Base-by-base conservation (phyloP, 2,888 invertebrate genomes). In the Bruchidius siliquastri region DNA sequence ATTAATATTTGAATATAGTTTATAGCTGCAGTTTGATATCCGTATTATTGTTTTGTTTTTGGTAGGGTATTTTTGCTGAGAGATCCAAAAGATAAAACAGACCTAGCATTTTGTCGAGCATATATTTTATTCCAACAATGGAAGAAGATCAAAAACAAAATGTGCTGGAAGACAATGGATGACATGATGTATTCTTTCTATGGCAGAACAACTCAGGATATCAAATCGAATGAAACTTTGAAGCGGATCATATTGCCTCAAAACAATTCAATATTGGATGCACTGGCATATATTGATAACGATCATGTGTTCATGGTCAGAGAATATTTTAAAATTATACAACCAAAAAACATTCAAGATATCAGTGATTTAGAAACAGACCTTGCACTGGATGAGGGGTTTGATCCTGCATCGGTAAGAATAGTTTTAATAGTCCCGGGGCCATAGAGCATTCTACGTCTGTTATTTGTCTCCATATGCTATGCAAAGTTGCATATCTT, bases 41-140 rank as follows among this genome's bases (percentile, higher is more conserved):
- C 67, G 10, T 21, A 22, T 21, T 71, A 70, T 67, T 68, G 10
- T 69, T 13, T 22, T 21, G 68, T 72, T 71, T 77, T 72, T 80
- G 78, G 22, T 68, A 83, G 83, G 69, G 79, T 80, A 72, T 79
- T 81, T 69, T 72, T 83, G 71, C 78, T 77, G 8, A 76, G 75
- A 69, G 72, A 75, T 68, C 81, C 81, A 26, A 73, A 73, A n/a
- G 76, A 73, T 20, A 78, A 80, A 68, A 74, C 78, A 6, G 82
- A 82, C 68, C 76, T 81, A 70, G 80, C 79, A 6, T 83, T 82
- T 77, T 82, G 82, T 76, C 77, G 83, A 67, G 77, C 79, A 71
- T 83, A 80, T 72, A 81, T 84, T 32, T 70, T 82, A 13, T 83
- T 81, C 74, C 79, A 82, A 74, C 82, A 80, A 71, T 83, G 82